A percentile compares a stretch with the other conserved stretches of the same genome.
Conservation (phyloP, 2,797 vertebrate genomes). For the Melanotaenia parkinsoni region DNA sequence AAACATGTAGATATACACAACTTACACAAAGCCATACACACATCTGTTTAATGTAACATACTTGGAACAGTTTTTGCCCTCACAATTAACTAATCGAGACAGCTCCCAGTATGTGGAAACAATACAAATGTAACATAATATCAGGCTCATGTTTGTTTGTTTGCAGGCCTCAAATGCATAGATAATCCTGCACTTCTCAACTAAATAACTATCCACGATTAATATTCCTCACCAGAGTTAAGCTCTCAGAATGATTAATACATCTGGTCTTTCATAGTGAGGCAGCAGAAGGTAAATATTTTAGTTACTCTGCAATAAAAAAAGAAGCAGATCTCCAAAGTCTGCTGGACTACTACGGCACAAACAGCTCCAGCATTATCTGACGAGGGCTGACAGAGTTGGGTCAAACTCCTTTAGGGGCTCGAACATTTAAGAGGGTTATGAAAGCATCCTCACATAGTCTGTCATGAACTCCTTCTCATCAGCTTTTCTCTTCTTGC, state of each 20-base stretch:
- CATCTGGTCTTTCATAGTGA: slow-evolving; percentile 10
- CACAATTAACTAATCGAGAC: neutral
- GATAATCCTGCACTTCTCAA: slow-evolving; percentile 3
- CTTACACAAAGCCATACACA: slow-evolving; percentile 10
- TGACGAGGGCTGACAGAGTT: slow-evolving; percentile 4
- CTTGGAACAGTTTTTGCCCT: neutral
- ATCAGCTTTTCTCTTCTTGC: slow-evolving; percentile 93
- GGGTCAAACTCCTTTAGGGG: slow-evolving; percentile 32
- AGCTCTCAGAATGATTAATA: slow-evolving; percentile 4
- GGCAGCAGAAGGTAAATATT: slow-evolving; percentile 23
- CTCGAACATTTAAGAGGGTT: slow-evolving; percentile 41
- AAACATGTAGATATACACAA: slow-evolving; percentile 45
- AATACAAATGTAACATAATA: slow-evolving; percentile 19
- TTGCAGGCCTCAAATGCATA: neutral
- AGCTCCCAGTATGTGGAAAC: neutral
- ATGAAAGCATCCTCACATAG: slow-evolving; percentile 83
- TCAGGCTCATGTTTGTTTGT: neutral
- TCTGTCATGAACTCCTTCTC: slow-evolving; percentile 92
- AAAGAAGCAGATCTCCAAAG: slow-evolving; percentile 14
- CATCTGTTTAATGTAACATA: neutral
- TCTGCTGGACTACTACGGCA: slow-evolving; percentile 1
- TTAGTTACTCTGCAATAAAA: slow-evolving; percentile 22
- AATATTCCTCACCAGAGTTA: slow-evolving; percentile 22
- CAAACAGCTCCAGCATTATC: slow-evolving; percentile 3
- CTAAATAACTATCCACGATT: slow-evolving; percentile 13